Evolutionary conservation across 2,888 invertebrate species (phyloP).

Genomic region (Noctuana brunneofusca): DNA sequence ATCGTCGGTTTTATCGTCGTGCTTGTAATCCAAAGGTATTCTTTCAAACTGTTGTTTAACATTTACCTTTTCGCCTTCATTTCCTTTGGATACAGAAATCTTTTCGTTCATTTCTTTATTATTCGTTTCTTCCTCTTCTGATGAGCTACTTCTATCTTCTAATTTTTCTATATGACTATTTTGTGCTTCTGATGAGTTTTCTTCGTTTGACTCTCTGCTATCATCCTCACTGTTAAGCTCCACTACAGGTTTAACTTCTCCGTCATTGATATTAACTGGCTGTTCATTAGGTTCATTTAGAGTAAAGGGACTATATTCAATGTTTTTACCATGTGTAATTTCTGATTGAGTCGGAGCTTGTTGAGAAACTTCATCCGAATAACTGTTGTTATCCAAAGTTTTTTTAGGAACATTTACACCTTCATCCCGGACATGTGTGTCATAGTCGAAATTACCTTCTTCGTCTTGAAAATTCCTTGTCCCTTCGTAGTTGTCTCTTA

Average conservation of each 20-base stretch:
- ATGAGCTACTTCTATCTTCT: constrained; percentile 9
- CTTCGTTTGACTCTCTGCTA: constrained; percentile 50
- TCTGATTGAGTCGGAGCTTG: neutral
- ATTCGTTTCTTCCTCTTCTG: constrained; percentile 30
- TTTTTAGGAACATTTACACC: constrained; percentile 51
- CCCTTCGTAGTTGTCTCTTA: neutral
- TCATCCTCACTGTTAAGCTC: constrained; percentile 63
- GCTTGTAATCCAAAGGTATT: constrained; percentile 73
- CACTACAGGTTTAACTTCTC: constrained; percentile 70
- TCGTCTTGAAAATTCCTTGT: constrained; percentile 41
- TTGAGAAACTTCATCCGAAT: constrained; percentile 23
- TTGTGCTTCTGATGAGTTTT: constrained; percentile 34
- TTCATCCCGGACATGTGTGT: constrained; percentile 49
- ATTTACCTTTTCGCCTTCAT: constrained; percentile 50
- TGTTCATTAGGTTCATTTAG: constrained; percentile 41
- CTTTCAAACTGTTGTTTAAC: constrained; percentile 76
- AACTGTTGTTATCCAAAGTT: constrained; percentile 46
- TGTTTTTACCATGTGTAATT: neutral
- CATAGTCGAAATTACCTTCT: constrained; percentile 60
- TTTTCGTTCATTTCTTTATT: constrained; percentile 29
- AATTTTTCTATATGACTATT: constrained; percentile 21
- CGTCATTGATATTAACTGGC: constrained; percentile 60
- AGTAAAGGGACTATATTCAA: constrained; percentile 3
- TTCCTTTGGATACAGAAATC: constrained; percentile 26
- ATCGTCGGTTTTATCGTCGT: constrained; percentile 46